Conservation (phyloP, 23 tunicate genomes). For the Ciona savignyi region DNA sequence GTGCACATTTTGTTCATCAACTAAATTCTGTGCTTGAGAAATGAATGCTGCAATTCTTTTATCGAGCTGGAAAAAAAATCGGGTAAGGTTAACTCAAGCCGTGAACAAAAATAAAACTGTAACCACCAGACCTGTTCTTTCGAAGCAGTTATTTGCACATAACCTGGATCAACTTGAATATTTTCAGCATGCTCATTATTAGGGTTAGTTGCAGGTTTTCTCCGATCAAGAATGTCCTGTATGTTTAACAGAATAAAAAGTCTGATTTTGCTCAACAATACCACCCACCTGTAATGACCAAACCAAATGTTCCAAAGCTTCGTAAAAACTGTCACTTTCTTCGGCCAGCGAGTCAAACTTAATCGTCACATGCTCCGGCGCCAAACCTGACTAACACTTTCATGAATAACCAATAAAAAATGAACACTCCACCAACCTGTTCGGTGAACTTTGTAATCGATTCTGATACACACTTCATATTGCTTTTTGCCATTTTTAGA, state of each 20-base stretch:
- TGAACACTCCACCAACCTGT: too few relatives aligned
- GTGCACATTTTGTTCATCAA: constrained; percentile 77
- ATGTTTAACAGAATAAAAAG: too few relatives aligned
- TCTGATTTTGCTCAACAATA: too few relatives aligned
- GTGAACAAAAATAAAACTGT: not conserved
- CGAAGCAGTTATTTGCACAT: constrained; percentile 35
- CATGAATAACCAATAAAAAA: too few relatives aligned
- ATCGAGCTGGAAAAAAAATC: constrained; percentile 32
- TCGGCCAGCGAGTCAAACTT: too few relatives aligned
- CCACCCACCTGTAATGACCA: not conserved
- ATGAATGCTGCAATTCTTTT: constrained; percentile 67
- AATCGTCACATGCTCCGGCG: too few relatives aligned
- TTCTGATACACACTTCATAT: too few relatives aligned
- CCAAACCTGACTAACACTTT: not conserved
- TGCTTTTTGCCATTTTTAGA: too few relatives aligned
- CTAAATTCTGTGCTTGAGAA: constrained; percentile 53
- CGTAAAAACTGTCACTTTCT: not conserved
- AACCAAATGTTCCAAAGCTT: not conserved
- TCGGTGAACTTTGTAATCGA: too few relatives aligned
- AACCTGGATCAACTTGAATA: not conserved
- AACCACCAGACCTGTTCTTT: constrained; percentile 15
- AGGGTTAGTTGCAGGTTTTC: too few relatives aligned
- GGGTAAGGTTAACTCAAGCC: not conserved
- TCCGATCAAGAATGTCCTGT: not conserved
- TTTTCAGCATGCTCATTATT: not conserved